phyloP scores from a whole-genome alignment of 2,113 vertebrate genomes.

The Stigmatopora nigra region DNA sequence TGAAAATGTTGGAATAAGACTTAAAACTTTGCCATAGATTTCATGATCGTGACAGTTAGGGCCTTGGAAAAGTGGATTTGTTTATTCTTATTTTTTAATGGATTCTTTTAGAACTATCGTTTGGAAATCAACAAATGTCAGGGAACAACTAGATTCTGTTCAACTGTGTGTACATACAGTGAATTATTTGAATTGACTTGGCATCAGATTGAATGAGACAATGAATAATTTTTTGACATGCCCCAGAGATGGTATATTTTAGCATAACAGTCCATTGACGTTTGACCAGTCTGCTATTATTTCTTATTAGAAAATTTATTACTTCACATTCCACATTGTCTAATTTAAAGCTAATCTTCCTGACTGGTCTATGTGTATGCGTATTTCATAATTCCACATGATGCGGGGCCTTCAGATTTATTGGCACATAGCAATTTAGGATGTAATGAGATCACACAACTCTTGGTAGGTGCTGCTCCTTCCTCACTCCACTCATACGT shows the following conservation, averaged over 20 bases:
- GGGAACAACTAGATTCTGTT: too few relatives aligned
- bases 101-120: too few relatives aligned
- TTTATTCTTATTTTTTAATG: too few relatives aligned
- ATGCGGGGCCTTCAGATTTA: constrained; percentile 77
- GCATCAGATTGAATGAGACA: constrained; percentile 43
- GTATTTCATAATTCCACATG: constrained; percentile 82
- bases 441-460: constrained; percentile 98
- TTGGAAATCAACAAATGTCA: too few relatives aligned
- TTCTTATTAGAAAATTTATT: constrained; percentile 77
- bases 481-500: constrained; percentile 40
- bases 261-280: constrained; percentile 55
- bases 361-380: constrained; percentile 30
- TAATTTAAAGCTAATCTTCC: constrained; percentile 86
- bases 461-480: constrained; percentile 76
- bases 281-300: constrained; percentile 53
- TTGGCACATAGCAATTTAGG: constrained; percentile 90
- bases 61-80: too few relatives aligned
- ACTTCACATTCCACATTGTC: constrained; percentile 79
- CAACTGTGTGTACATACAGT: too few relatives aligned
- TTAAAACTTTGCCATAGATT: too few relatives aligned
- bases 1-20: too few relatives aligned
- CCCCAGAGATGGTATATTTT: constrained; percentile 62
- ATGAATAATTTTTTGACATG: constrained; percentile 49
- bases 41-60: too few relatives aligned
- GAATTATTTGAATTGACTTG: background rate